A percentile compares a stretch with the other conserved stretches of the same genome.
Evolutionary conservation across 2,113 vertebrate genomes (phyloP).

Genomic region (Eidolon helvum): DNA sequence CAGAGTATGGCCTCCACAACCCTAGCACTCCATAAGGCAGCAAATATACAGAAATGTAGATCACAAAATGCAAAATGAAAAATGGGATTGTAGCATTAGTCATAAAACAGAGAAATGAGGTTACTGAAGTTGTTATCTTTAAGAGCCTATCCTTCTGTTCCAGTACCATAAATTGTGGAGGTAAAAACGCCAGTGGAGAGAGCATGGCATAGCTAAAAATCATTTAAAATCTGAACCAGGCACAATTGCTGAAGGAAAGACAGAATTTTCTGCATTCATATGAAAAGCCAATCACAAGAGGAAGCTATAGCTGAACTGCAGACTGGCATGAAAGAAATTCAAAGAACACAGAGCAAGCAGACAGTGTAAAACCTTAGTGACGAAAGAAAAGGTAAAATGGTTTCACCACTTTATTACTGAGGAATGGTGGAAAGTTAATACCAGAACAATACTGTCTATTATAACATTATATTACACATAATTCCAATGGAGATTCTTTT

Average conservation of each 20-base stretch:
- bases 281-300: not conserved
- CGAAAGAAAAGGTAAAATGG: not conserved
- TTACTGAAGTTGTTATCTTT: not conserved
- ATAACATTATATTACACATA: not conserved
- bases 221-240: slow-evolving; percentile 8
- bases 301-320: not conserved
- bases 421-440: not conserved
- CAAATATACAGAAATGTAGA: not conserved
- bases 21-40: not conserved
- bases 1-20: not conserved
- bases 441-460: not conserved
- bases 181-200: not conserved
- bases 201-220: not conserved
- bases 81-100: not conserved
- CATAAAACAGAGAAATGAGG: not conserved
- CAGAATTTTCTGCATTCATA: not conserved
- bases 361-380: not conserved
- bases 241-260: not conserved
- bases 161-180: not conserved
- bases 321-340: not conserved
- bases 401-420: not conserved
- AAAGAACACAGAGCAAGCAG: not conserved
- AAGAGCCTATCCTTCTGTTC: not conserved
- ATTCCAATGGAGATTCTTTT: not conserved
- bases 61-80: not conserved